phyloP scores from a whole-genome alignment of 2,888 invertebrate species.

The Mythimna ferrago region DNA sequence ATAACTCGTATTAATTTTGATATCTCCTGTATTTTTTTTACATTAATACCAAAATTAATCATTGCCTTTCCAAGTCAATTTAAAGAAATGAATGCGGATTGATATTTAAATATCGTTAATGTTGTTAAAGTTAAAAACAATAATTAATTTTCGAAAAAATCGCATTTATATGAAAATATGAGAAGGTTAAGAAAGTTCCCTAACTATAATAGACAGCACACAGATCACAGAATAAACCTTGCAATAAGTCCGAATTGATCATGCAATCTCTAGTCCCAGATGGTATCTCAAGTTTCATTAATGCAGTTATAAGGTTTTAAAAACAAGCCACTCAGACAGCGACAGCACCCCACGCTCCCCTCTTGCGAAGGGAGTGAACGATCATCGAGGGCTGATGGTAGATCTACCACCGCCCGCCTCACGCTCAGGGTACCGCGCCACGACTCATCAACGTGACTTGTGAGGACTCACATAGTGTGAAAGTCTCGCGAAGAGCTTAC shows the following conservation, averaged over 20 bases:
- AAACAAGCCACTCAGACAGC: conserved; percentile 42
- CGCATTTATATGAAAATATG: too few species aligned
- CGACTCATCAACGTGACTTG: conserved; percentile 58
- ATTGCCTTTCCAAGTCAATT: too few species aligned
- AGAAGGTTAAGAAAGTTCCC: too few species aligned
- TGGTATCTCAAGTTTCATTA: too few species aligned
- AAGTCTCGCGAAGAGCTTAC: conserved; percentile 58
- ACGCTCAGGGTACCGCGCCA: conserved; percentile 59
- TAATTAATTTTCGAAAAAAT: neutral
- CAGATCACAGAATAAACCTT: too few species aligned
- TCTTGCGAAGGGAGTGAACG: conserved; percentile 48
- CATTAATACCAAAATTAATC: too few species aligned
- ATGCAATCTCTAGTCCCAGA: too few species aligned
- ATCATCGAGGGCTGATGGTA: conserved; percentile 52
- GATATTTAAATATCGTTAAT: neutral
- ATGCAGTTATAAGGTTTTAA: neutral
- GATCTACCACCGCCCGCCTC: conserved; percentile 52
- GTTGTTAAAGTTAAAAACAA: neutral
- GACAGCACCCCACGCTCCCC: conserved; percentile 44
- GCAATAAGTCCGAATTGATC: too few species aligned
- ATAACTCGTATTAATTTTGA: too few species aligned
- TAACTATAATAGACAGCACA: too few species aligned
- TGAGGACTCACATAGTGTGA: conserved; percentile 59
- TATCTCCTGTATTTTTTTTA: too few species aligned
- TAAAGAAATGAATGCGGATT: neutral